Percentiles rank a stretch among this genome's conserved stretches.
phyloP scores from a whole-genome alignment of 1,140 invertebrate genomes.

The Mercenaria mercenaria region DNA sequence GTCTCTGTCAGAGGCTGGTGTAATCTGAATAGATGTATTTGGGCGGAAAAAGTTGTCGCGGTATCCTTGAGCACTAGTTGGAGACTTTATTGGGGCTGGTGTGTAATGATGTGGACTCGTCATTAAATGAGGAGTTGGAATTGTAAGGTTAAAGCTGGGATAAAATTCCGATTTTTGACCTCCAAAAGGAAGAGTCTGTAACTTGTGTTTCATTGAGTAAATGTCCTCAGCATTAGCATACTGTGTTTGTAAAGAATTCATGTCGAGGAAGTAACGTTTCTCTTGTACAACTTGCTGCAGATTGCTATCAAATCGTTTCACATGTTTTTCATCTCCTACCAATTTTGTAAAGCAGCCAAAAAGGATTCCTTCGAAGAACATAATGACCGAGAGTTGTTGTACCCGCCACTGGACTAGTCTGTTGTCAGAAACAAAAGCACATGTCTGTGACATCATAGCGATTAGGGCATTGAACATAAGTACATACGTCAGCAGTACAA shows the following conservation, averaged over 20 bases:
- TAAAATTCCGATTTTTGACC: not conserved
- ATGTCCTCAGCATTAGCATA: conserved; percentile 61
- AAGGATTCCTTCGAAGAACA: conserved; percentile 72
- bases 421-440: conserved; percentile 70
- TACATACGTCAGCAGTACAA: conserved; percentile 75
- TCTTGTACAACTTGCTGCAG: conserved; percentile 42
- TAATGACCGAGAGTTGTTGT: conserved; percentile 73
- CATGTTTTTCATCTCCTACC: conserved; percentile 39
- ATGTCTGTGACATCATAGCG: conserved; percentile 80
- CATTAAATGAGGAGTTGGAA: conserved; percentile 24
- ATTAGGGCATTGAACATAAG: conserved; percentile 76
- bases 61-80: not conserved
- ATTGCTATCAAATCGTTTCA: conserved; percentile 54
- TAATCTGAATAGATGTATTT: not conserved
- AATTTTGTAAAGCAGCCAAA: conserved; percentile 20
- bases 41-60: not conserved
- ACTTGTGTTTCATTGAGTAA: conserved; percentile 40
- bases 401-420: conserved; percentile 68
- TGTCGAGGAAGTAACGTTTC: conserved; percentile 50
- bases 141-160: conserved; percentile 11
- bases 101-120: not conserved
- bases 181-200: conserved; percentile 30
- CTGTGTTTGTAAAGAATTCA: conserved; percentile 55
- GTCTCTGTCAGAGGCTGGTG: not conserved
- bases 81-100: not conserved